Percentiles rank a stretch among this genome's conserved stretches.
phyloP scores from a whole-genome alignment of 2,113 vertebrate species.

The Camelus bactrianus region DNA sequence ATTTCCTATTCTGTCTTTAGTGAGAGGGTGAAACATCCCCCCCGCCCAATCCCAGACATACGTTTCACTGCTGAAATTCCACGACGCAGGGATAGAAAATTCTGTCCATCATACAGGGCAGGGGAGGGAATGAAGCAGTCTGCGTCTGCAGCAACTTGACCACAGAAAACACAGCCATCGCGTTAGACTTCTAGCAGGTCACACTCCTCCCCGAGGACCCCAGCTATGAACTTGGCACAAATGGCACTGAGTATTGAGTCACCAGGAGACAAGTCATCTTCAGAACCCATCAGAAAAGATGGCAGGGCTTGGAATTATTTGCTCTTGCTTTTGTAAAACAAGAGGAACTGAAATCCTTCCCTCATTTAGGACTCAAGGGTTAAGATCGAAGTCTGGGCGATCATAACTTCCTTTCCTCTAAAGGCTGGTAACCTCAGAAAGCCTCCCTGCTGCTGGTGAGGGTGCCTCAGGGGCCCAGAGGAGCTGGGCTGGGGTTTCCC shows the following conservation, averaged over 20 bases:
- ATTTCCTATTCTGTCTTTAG: not conserved
- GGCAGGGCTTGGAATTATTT: not conserved
- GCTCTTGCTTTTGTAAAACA: not conserved
- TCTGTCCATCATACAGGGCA: not conserved
- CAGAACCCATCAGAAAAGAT: not conserved
- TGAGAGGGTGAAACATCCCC: fast-evolving
- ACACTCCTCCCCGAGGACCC: not conserved
- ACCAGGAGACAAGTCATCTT: not conserved
- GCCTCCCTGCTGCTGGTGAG: not conserved
- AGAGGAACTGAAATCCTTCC: not conserved
- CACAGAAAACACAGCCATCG: not conserved
- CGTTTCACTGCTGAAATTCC: not conserved
- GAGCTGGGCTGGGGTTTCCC: not conserved
- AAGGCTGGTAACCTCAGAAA: not conserved
- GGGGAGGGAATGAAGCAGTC: fast-evolving
- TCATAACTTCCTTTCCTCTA: fast-evolving
- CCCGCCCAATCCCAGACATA: fast-evolving
- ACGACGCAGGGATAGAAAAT: too few relatives aligned
- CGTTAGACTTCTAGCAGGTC: not conserved
- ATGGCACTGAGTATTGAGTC: too few relatives aligned
- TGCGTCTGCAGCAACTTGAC: not conserved
- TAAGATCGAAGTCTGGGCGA: not conserved
- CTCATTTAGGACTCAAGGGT: conserved; percentile 44
- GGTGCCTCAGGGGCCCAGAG: not conserved
- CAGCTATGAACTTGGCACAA: fast-evolving